Conservation (phyloP, 1,140 invertebrate genomes). For the Hylaeus anthracinus region DNA sequence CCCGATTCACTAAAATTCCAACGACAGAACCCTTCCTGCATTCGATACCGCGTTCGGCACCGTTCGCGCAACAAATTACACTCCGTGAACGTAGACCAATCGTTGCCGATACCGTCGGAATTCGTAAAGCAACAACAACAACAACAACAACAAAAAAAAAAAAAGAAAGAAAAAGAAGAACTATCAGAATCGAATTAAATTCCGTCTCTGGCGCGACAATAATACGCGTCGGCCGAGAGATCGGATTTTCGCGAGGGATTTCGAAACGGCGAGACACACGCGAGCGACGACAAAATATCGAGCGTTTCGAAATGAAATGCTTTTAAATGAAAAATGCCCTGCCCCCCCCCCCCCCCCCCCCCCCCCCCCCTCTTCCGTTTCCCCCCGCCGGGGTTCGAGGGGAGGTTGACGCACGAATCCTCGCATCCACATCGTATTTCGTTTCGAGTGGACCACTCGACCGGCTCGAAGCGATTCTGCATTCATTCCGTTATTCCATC, state of each 20-base stretch:
- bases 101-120: no score
- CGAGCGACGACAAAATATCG: constrained; percentile 46
- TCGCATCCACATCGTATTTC: constrained; percentile 65
- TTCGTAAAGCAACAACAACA: no score
- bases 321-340: constrained; percentile 67
- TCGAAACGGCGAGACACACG: constrained; percentile 50
- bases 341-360: not conserved
- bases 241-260: constrained; percentile 44
- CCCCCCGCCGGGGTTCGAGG: not conserved
- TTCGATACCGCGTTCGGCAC: no score
- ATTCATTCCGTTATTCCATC: constrained; percentile 67
- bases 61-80: no score
- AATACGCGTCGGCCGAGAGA: constrained; percentile 24
- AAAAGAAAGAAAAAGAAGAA: no score
- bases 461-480: constrained; percentile 59
- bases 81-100: no score
- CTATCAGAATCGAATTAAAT: constrained; percentile 27
- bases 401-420: constrained; percentile 41
- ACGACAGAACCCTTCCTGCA: no score
- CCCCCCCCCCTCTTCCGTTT: no score
- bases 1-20: no score
- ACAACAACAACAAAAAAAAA: no score
- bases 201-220: not conserved
- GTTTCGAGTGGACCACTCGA: constrained; percentile 62
- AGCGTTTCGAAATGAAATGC: constrained; percentile 60